Conservation (phyloP, 2,888 invertebrate genomes). For the Acrobasis repandana region DNA sequence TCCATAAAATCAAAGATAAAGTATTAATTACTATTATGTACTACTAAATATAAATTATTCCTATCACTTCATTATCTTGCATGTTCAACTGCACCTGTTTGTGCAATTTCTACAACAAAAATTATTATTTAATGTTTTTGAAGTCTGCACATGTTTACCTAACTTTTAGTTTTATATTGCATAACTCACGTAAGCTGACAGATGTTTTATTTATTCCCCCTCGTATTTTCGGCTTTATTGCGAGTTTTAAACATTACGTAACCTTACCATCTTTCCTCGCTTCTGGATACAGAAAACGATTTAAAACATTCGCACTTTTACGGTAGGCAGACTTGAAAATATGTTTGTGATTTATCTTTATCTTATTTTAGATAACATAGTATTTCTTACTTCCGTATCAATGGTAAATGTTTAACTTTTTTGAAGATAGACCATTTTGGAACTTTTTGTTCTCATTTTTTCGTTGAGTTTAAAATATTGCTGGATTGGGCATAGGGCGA, state of each 20-base stretch:
- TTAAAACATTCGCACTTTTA: conserved; percentile 36
- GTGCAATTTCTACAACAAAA: conserved; percentile 40
- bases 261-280: conserved; percentile 54
- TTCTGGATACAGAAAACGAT: conserved; percentile 42
- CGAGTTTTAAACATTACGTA: conserved; percentile 66
- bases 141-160: conserved; percentile 60
- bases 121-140: conserved; percentile 38
- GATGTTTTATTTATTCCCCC: conserved; percentile 65
- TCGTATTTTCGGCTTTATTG: conserved; percentile 67
- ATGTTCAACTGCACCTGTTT: neutral
- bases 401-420: neutral
- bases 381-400: neutral
- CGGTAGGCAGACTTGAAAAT: conserved; percentile 14
- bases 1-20: too few species aligned
- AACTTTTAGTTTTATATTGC: conserved; percentile 61
- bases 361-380: neutral
- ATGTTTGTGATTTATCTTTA: neutral
- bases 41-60: neutral
- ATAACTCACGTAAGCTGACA: conserved; percentile 60
- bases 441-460: too few species aligned
- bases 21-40: too few species aligned
- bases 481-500: too few species aligned
- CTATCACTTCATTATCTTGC: neutral
- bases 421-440: too few species aligned
- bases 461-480: too few species aligned